Evolutionary conservation across 2,113 vertebrate genomes (phyloP).

Genomic region (Notiomystis cincta): DNA sequence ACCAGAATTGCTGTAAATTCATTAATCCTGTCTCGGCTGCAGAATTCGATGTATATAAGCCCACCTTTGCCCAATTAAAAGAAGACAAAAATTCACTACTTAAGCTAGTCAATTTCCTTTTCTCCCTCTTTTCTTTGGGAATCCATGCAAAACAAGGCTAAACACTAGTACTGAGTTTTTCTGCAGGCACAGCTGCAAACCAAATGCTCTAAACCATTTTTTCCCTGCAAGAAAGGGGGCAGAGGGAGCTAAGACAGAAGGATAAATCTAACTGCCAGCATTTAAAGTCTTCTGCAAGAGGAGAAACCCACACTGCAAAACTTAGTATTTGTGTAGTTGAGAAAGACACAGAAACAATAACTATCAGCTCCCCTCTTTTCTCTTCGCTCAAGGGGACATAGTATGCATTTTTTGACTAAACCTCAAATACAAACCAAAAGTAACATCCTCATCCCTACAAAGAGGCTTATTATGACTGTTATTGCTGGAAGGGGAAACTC

Average conservation of each 20-base stretch:
- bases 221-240: background rate
- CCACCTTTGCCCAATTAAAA: background rate
- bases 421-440: slow-evolving; percentile 67
- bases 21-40: background rate
- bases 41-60: background rate
- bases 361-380: background rate
- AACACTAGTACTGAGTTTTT: background rate
- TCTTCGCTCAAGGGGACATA: slow-evolving; percentile 27
- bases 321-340: background rate
- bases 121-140: background rate
- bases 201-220: background rate
- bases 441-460: slow-evolving; percentile 53
- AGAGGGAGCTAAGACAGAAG: background rate
- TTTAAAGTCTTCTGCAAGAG: background rate
- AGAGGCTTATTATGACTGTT: slow-evolving; percentile 51
- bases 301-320: background rate
- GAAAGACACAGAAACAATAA: slow-evolving; percentile 51
- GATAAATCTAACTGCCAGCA: background rate
- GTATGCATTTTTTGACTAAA: slow-evolving; percentile 56
- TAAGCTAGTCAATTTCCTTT: background rate
- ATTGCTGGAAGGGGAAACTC: slow-evolving; percentile 61
- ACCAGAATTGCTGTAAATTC: background rate
- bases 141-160: background rate
- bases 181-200: background rate
- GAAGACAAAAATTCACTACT: background rate